These are phyloP conservation scores for Poeciliopsis occidentalis DNA, from an alignment of 2,113 vertebrate genomes.

Conservation along the genomic window DNA sequence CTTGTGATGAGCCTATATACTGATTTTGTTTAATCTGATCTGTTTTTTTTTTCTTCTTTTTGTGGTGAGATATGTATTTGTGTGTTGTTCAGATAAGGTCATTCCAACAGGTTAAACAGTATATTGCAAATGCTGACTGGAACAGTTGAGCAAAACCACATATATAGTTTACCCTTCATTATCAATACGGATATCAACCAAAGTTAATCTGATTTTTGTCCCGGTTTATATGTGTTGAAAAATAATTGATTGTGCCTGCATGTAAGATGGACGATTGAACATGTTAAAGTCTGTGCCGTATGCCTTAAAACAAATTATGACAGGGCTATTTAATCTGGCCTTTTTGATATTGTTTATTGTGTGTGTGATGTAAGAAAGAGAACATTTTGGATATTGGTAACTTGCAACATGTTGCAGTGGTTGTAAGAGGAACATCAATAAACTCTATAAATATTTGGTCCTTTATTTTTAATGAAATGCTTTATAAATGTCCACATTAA, in stretches of 20 bases:
- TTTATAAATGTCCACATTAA: neutral
- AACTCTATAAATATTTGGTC: constrained; percentile 42
- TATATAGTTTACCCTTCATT: constrained; percentile 2
- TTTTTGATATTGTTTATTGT: constrained; percentile 36
- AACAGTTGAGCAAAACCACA: constrained; percentile 7
- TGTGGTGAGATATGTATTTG: constrained; percentile 47
- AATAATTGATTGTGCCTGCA: constrained; percentile 1
- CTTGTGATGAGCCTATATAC: constrained; percentile 33
- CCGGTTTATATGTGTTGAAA: constrained; percentile 19
- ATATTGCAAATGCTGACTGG: constrained; percentile 8
- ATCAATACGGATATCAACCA: constrained; percentile 16
- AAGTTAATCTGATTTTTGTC: constrained; percentile 24
- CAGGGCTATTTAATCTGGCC: constrained; percentile 10
- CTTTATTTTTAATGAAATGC: neutral
- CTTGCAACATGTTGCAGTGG: constrained; percentile 42
- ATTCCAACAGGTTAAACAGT: constrained; percentile 3
- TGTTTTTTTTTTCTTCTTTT: neutral
- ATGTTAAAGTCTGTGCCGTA: constrained; percentile 12
- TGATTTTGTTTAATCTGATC: constrained; percentile 23
- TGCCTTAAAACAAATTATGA: constrained; percentile 38
- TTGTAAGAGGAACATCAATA: constrained; percentile 71
- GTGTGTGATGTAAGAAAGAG: constrained; percentile 51
- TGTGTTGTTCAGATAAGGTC: constrained; percentile 38
- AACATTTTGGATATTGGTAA: constrained; percentile 38
- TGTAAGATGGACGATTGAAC: constrained; percentile 26